Evolutionary conservation across 2,888 invertebrate species (phyloP), one percentile per base, ranked within the genome.

Genomic region (Lepidocyrtinus sp.): DNA sequence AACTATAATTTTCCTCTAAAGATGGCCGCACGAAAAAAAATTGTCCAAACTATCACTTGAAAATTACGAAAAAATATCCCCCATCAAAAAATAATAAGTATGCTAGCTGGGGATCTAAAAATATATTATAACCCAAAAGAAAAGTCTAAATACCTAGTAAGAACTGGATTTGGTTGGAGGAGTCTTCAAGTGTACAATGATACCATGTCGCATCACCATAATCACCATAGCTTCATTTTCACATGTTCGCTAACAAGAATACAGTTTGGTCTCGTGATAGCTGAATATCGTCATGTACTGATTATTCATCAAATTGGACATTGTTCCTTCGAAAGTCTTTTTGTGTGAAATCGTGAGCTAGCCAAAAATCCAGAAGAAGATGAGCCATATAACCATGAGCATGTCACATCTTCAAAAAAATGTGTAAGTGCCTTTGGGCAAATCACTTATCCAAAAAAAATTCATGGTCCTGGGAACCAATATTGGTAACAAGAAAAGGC

Each of bases 291-390:
- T 36, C 36, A 36, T 36, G 36, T 36, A 12, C 36, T 36, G 36
- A 36, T 36, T 36, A 36, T 36, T 36, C 36, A 36, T 12, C 36
- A 36, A 36, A 36, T 36, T 36, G n/a, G n/a, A n/a, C 36, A 36
- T 36, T 36, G 36, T 36, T 36, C 12, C 36, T n/a, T n/a, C 5
- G 12, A 36, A 36, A 36, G 12, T 36, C 5, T 7, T 36, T 36
- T 36, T 36, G 36, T 36, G 36, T 69, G 1, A 69, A 69, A 69
- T 55, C 69, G 69, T 69, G 69, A 69, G 69, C 59, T 25, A 69
- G 26, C 9, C 59, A 69, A 69, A 55, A 50, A 5, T 69, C 69
- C 69, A 69, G 69, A 15, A 21, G 67, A 69, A 69, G 26, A 69
- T 17, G 26, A 69, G 68, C 19, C 22, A 46, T 17, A 36, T 36